Evolutionary conservation across 2,888 invertebrate genomes (phyloP).

Genomic region (Pecten maximus): DNA sequence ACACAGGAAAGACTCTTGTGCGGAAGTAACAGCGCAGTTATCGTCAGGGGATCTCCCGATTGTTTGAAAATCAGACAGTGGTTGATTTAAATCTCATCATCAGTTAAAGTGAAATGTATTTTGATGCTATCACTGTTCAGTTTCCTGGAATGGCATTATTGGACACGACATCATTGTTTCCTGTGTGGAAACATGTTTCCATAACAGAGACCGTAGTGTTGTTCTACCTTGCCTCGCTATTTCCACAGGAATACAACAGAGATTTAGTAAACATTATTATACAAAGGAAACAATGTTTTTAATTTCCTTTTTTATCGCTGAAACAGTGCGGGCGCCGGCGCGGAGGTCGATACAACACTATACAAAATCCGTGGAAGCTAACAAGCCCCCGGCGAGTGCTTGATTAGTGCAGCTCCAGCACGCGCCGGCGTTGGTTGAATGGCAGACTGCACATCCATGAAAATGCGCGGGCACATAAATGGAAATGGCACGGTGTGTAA

Average conservation of each 20-base stretch:
- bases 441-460: conserved; percentile 25
- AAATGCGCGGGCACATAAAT: conserved; percentile 32
- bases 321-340: conserved; percentile 26
- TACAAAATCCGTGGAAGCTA: background rate
- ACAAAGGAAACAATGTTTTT: conserved; percentile 35
- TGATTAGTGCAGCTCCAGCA: conserved; percentile 15
- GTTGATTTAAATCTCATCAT: conserved; percentile 33
- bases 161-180: conserved; percentile 35
- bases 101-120: conserved; percentile 24
- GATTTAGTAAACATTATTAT: conserved; percentile 11
- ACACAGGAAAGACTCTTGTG: conserved; percentile 11
- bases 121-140: conserved; percentile 20
- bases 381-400: conserved; percentile 35
- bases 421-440: conserved; percentile 26
- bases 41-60: conserved; percentile 1
- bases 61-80: conserved; percentile 35
- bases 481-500: conserved; percentile 24
- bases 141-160: conserved; percentile 33
- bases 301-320: conserved; percentile 26
- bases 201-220: background rate
- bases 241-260: background rate
- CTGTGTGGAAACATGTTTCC: conserved; percentile 30
- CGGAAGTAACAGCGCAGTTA: background rate
- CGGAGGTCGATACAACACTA: conserved; percentile 4
- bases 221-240: conserved; percentile 25